Evolutionary conservation across 2,113 vertebrate genomes (phyloP).

Genomic region (Anolis sagrei): DNA sequence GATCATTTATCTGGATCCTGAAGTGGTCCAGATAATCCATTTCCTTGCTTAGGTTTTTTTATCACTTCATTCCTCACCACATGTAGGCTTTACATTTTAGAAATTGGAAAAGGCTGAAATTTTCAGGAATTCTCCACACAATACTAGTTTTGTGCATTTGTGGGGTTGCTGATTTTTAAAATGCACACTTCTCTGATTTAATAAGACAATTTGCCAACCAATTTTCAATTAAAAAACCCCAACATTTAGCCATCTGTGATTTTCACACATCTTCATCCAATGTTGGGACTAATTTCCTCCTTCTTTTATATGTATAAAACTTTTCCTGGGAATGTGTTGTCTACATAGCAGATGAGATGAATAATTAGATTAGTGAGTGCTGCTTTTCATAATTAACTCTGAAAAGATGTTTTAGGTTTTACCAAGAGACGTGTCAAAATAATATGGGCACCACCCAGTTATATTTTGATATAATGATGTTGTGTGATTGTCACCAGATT

Average conservation of each 20-base stretch:
- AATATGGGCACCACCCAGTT: background rate
- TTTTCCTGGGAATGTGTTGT: background rate
- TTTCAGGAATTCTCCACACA: background rate
- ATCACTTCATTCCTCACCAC: background rate
- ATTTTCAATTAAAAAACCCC: background rate
- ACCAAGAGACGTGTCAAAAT: slow-evolving; percentile 1
- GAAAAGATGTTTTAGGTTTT: slow-evolving; percentile 7
- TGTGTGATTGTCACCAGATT: background rate
- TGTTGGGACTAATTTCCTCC: background rate
- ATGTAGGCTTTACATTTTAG: background rate
- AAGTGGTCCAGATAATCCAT: background rate
- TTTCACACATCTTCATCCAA: background rate
- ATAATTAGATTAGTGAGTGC: slow-evolving; percentile 1
- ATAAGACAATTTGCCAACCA: background rate
- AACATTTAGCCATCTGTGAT: slow-evolving; percentile 4
- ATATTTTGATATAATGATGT: background rate
- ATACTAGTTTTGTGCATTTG: background rate
- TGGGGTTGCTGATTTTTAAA: background rate
- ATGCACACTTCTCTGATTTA: background rate
- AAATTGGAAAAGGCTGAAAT: too few species aligned
- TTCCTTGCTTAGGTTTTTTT: background rate
- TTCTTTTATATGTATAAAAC: background rate
- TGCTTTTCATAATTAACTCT: slow-evolving; percentile 17
- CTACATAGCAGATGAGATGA: background rate
- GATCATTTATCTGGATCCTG: background rate